These are phyloP conservation scores for Yasuhikotakia modesta DNA, from an alignment of 2,797 vertebrate species.

Conservation along the genomic window DNA sequence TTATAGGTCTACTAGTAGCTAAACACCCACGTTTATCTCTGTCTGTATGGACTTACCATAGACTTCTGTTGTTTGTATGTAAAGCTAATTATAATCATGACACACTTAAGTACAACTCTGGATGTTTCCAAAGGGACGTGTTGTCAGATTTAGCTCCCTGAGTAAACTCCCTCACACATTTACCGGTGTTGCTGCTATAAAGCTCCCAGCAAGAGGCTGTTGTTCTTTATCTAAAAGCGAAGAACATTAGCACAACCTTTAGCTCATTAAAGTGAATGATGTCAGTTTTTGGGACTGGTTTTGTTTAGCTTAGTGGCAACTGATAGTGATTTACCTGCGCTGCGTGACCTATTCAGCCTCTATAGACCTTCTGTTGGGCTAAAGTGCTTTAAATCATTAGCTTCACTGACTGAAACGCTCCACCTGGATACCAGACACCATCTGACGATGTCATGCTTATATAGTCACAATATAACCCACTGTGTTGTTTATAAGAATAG, in stretches of 20 bases:
- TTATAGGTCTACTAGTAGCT: neutral
- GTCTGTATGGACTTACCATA: too few relatives aligned
- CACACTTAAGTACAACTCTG: neutral
- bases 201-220: neutral
- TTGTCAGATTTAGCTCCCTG: neutral
- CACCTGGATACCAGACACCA: constrained; percentile 35
- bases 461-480: constrained; percentile 4
- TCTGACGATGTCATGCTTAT: constrained; percentile 26
- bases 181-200: neutral
- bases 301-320: neutral
- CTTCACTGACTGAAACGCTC: neutral
- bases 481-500: constrained; percentile 14
- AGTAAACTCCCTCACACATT: neutral
- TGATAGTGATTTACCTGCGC: constrained; percentile 38
- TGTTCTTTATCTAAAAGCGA: neutral
- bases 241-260: constrained; percentile 11
- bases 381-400: neutral
- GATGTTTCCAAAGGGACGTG: neutral
- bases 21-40: constrained; percentile 1
- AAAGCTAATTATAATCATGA: neutral
- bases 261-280: constrained; percentile 19
- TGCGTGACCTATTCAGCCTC: constrained; percentile 12
- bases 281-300: constrained; percentile 26
- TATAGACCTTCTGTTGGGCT: neutral
- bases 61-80: neutral